phyloP scores from a whole-genome alignment of 2,797 vertebrate species.

The Crocodylus rhombifer region DNA sequence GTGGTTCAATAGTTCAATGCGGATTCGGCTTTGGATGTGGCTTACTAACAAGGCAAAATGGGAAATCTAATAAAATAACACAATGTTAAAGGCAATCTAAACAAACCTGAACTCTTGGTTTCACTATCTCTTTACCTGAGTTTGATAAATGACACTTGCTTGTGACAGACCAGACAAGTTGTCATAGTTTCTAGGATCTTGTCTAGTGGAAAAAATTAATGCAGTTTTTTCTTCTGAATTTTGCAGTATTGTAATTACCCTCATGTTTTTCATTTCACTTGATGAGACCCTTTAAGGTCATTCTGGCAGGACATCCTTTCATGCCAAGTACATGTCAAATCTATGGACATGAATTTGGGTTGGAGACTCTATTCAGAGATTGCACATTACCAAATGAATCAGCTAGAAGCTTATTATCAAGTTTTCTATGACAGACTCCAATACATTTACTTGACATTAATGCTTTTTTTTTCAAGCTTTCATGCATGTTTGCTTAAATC shows the following conservation, averaged over 20 bases:
- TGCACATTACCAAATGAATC: slow-evolving; percentile 72
- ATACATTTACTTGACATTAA: slow-evolving; percentile 74
- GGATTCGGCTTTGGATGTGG: slow-evolving; percentile 47
- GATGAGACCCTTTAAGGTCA: slow-evolving; percentile 54
- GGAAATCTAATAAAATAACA: slow-evolving; percentile 41
- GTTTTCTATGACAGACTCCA: slow-evolving; percentile 70
- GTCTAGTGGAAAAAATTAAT: slow-evolving; percentile 60
- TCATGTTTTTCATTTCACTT: slow-evolving; percentile 49
- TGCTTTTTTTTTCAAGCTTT: not conserved
- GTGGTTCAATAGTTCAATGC: slow-evolving; percentile 18
- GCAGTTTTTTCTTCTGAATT: slow-evolving; percentile 58
- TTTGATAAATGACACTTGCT: slow-evolving; percentile 49
- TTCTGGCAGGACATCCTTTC: slow-evolving; percentile 68
- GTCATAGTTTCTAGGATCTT: slow-evolving; percentile 65
- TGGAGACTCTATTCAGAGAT: slow-evolving; percentile 67
- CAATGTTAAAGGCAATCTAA: slow-evolving; percentile 27
- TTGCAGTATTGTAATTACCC: slow-evolving; percentile 61
- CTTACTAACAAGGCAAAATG: slow-evolving; percentile 52
- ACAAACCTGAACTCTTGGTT: slow-evolving; percentile 37
- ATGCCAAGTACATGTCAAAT: slow-evolving; percentile 72
- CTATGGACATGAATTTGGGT: slow-evolving; percentile 50
- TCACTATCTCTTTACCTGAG: slow-evolving; percentile 51
- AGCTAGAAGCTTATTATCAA: slow-evolving; percentile 76
- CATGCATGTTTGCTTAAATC: slow-evolving; percentile 61
- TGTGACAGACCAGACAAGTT: slow-evolving; percentile 13